These are phyloP conservation scores for Steinernema hermaphroditum DNA, from an alignment of 2,888 invertebrate genomes.

Conservation along the genomic window DNA sequence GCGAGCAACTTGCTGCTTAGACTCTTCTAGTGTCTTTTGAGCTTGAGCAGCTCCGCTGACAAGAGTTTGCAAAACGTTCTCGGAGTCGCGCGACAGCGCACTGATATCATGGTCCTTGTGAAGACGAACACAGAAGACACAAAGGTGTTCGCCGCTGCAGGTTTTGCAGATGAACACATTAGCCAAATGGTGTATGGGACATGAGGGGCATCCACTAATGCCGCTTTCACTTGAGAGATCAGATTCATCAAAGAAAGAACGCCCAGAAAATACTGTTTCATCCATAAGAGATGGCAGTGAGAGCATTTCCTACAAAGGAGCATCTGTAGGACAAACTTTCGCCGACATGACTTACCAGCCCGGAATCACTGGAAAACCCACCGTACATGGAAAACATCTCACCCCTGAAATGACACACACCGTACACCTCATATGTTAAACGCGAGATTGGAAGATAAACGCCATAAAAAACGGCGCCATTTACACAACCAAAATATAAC, in stretches of 20 bases:
- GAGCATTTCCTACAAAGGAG: constrained; percentile 7
- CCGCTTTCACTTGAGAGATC: constrained; percentile 16
- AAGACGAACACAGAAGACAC: constrained; percentile 3
- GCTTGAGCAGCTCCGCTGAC: neutral
- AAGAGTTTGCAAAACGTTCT: neutral
- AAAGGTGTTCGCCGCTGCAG: constrained; percentile 7
- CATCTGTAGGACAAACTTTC: neutral
- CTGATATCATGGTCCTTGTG: constrained; percentile 3
- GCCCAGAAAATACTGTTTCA: neutral
- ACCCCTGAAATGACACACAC: neutral
- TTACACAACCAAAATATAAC: neutral
- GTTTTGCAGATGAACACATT: constrained; percentile 13
- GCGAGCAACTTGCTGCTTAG: neutral
- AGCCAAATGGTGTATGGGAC: constrained; percentile 1
- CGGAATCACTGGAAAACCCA: constrained; percentile 21
- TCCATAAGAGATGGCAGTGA: neutral
- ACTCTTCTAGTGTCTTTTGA: constrained; percentile 2
- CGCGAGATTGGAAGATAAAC: too few species aligned
- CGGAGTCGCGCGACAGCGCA: neutral
- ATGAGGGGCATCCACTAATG: neutral
- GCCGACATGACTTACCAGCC: neutral
- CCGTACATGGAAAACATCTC: constrained; percentile 24
- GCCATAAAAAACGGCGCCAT: too few species aligned
- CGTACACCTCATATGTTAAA: too few species aligned
- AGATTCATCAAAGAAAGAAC: constrained; percentile 23